Evolutionary conservation across 2,888 invertebrate genomes (phyloP).

Genomic region (Lottia scabra): DNA sequence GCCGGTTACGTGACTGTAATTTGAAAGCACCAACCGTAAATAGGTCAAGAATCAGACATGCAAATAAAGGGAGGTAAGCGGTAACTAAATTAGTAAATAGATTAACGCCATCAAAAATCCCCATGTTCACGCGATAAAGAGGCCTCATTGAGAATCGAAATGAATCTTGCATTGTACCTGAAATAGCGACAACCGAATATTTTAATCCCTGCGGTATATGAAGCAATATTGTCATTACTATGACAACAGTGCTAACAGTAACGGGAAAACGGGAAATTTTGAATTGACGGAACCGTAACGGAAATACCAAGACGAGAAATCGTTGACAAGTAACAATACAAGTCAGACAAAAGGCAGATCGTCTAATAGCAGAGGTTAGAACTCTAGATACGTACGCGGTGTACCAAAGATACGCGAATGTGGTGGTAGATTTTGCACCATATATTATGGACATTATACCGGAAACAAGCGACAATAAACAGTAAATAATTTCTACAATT

Average conservation of each 20-base stretch:
- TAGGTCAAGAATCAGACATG: background rate
- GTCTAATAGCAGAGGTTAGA: background rate
- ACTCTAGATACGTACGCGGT: background rate
- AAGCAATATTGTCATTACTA: background rate
- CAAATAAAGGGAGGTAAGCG: background rate
- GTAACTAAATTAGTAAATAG: background rate
- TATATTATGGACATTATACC: background rate
- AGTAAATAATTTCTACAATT: background rate
- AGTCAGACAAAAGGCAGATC: background rate
- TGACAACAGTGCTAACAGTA: background rate
- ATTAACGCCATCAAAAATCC: background rate
- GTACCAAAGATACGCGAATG: background rate
- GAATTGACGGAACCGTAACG: background rate
- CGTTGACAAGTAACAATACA: background rate
- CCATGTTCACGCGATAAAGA: background rate
- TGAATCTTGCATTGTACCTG: background rate
- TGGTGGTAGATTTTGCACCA: background rate
- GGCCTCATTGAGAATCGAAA: background rate
- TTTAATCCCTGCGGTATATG: background rate
- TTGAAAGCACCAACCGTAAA: background rate
- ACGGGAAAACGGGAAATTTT: background rate
- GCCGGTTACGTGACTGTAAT: background rate
- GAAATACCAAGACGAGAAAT: background rate
- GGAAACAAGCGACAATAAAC: background rate
- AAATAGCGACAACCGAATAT: background rate